Percentiles rank a stretch among this genome's conserved stretches.
Conservation (phyloP, 1,140 invertebrate genomes). For the Drosophila gunungcola region DNA sequence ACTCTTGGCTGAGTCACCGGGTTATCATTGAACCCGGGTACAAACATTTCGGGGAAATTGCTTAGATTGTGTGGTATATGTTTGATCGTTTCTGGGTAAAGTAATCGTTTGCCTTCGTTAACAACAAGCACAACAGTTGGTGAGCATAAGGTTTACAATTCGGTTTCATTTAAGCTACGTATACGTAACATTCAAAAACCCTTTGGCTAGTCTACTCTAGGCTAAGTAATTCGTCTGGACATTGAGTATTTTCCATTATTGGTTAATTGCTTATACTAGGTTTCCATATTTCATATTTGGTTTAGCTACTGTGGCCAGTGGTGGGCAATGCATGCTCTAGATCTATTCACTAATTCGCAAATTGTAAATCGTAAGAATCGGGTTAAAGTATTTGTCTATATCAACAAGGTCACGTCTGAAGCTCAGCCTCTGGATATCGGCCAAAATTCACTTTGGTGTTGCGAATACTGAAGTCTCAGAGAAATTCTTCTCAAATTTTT, state of each 20-base stretch:
- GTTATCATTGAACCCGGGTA: slow-evolving; percentile 33
- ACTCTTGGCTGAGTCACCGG: slow-evolving; percentile 24
- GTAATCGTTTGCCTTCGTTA: slow-evolving; percentile 56
- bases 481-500: slow-evolving; percentile 1
- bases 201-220: slow-evolving; percentile 51
- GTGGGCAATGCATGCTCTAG: slow-evolving; percentile 44
- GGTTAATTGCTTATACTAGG: slow-evolving; percentile 43
- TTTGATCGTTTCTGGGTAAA: slow-evolving; percentile 30
- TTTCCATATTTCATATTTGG: slow-evolving; percentile 13
- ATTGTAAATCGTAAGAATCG: slow-evolving; percentile 49
- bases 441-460: slow-evolving; percentile 72
- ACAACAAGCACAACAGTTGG: slow-evolving; percentile 79
- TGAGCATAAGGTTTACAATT: slow-evolving; percentile 83
- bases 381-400: slow-evolving; percentile 60
- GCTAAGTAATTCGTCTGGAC: slow-evolving; percentile 77
- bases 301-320: slow-evolving; percentile 39
- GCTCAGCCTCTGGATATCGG: slow-evolving; percentile 25
- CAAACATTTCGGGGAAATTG: slow-evolving; percentile 51
- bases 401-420: slow-evolving; percentile 57
- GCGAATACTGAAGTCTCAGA: slow-evolving; percentile 58
- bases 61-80: slow-evolving; percentile 14
- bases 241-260: slow-evolving; percentile 41
- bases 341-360: slow-evolving; percentile 26
- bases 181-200: slow-evolving; percentile 53
- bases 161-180: slow-evolving; percentile 30